Evolutionary conservation across 2,797 vertebrate genomes (phyloP).

Genomic region (Arctocebus calabarensis): DNA sequence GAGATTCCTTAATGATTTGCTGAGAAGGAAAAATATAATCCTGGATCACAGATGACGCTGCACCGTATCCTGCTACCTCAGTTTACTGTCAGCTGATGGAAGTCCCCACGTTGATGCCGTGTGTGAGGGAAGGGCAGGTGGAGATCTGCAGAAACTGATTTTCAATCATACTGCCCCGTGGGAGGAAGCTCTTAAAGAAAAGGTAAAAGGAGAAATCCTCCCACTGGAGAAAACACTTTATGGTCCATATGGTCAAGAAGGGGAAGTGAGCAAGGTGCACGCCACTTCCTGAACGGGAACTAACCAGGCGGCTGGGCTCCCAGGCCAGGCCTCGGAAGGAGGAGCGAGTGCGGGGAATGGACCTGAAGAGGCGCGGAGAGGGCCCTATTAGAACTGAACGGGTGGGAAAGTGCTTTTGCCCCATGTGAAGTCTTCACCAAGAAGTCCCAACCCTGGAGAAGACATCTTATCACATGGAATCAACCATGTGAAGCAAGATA

Average conservation of each 20-base stretch:
- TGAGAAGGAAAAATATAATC: background rate
- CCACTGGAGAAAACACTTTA: background rate
- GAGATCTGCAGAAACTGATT: background rate
- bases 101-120: background rate
- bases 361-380: background rate
- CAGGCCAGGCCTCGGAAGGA: background rate
- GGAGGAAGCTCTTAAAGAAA: background rate
- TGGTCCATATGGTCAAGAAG: background rate
- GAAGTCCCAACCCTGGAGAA: background rate
- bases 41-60: background rate
- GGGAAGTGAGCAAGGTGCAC: background rate
- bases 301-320: background rate
- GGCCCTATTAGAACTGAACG: background rate
- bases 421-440: background rate
- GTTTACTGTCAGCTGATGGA: background rate
- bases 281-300: background rate
- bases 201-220: background rate
- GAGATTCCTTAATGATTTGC: background rate
- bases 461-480: background rate
- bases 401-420: conserved; percentile 8
- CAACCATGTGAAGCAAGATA: background rate
- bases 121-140: background rate
- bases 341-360: background rate
- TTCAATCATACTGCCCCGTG: background rate
- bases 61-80: background rate